Evolutionary conservation across 2,113 vertebrate genomes (phyloP), one percentile per base, ranked within the genome.

Genomic region (Kobus ellipsiprymnus): DNA sequence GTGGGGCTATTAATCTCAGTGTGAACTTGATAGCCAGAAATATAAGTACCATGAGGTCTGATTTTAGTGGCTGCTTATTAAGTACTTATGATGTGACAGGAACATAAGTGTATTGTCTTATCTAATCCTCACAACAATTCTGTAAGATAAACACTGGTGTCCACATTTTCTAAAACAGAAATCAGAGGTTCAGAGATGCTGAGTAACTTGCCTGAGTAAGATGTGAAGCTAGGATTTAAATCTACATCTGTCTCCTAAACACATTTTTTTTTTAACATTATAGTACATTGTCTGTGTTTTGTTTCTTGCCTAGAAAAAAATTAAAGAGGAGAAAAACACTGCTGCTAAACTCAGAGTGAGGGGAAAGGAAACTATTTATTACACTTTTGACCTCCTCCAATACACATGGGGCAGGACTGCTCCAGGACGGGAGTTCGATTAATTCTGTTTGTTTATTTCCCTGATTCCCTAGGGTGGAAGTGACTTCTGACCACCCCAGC

Each of bases 51-150:
- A 57, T 29, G 44, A 74, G 12, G 29, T 92, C 23, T 48, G 80
- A 9, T 92, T 89, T 89, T 86, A 87, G 44, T 4, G 19, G 54
- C 33, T 95, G 52, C 77, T 97, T 93, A 52, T 46, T 85, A 89
- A 88, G 16, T 55, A 17, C 30, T 96, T 87, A 84, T 33, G 87
- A 80, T 57, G 23, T 54, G 25, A 29, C 40, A 84, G 64, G 91
- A 91, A 84, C 21, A 60, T 95, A 30, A n/a, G 15, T 55, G 0
- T 83, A 52, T 36, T 90, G 12, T 95, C 36, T 86, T 81, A 88
- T 93, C 96, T 96, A 92, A 84, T 88, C 55, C 60, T 89, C 50
- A 60, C 67, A 55, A 80, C 78, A 36, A 71, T 95, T 92, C 64
- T 87, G 33, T 40, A 94, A 80, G 77, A 25, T 90, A 81, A 87